These are phyloP conservation scores for Drosophila stalkeri DNA, from an alignment of 2,888 invertebrate genomes.

Conservation along the genomic window DNA sequence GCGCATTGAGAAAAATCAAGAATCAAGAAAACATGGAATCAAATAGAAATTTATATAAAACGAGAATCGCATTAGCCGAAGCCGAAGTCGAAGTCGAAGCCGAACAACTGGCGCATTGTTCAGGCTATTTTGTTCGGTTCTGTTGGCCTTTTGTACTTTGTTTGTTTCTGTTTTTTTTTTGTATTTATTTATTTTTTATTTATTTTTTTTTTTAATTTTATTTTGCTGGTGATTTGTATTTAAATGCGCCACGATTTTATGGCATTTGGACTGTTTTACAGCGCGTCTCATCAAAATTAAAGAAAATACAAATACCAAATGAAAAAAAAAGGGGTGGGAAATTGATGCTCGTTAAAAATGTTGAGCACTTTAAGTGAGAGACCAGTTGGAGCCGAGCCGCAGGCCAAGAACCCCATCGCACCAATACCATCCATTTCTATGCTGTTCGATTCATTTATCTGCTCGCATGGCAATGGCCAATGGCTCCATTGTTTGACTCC, in stretches of 20 bases:
- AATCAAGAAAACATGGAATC: slow-evolving; percentile 6
- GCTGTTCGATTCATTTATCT: slow-evolving; percentile 18
- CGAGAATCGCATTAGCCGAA: slow-evolving; percentile 2
- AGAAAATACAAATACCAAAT: slow-evolving; percentile 39
- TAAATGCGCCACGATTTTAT: slow-evolving; percentile 62
- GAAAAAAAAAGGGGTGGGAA: slow-evolving; percentile 32
- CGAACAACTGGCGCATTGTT: slow-evolving; percentile 35
- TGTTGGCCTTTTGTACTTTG: slow-evolving; percentile 29
- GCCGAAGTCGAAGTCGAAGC: slow-evolving; percentile 1
- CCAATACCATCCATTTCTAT: background rate
- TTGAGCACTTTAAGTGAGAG: slow-evolving; percentile 27
- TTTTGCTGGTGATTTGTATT: slow-evolving; percentile 58
- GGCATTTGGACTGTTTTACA: slow-evolving; percentile 33
- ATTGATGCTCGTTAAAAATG: slow-evolving; percentile 49
- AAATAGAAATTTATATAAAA: background rate
- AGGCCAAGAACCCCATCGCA: background rate
- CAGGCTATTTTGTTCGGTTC: slow-evolving; percentile 23
- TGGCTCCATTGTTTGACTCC: slow-evolving; percentile 16
- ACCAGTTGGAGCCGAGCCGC: slow-evolving; percentile 10
- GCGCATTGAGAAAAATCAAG: background rate
- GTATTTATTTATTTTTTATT: too few relatives aligned
- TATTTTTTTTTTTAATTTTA: slow-evolving; percentile 17
- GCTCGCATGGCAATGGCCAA: slow-evolving; percentile 14
- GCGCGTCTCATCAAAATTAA: slow-evolving; percentile 54
- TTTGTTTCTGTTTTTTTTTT: slow-evolving; percentile 36